Percentiles rank a stretch among this genome's conserved stretches.
These are phyloP conservation scores for Eupithecia insigniata DNA, from an alignment of 2,888 invertebrate genomes.

Conservation along the genomic window DNA sequence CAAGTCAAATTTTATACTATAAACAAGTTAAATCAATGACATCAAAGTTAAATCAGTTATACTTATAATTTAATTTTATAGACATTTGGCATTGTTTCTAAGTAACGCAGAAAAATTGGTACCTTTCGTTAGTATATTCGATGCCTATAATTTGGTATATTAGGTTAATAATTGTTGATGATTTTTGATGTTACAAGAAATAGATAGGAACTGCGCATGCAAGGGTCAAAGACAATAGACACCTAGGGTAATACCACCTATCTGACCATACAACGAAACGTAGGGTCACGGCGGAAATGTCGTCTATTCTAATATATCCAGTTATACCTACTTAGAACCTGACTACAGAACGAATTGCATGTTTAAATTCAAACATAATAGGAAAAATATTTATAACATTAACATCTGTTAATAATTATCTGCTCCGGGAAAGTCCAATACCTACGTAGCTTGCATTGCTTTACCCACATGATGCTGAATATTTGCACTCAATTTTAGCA, in stretches of 20 bases:
- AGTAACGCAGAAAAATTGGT: not conserved
- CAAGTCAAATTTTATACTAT: too few relatives aligned
- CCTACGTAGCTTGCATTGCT: not conserved
- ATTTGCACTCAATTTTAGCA: not conserved
- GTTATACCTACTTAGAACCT: not conserved
- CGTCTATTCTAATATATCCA: too few relatives aligned
- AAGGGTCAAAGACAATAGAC: not conserved
- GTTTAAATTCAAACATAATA: not conserved
- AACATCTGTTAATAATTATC: not conserved
- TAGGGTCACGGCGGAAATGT: not conserved
- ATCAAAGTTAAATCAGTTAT: too few relatives aligned
- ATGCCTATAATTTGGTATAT: not conserved
- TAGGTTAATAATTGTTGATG: not conserved
- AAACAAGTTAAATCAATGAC: too few relatives aligned
- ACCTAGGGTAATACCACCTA: not conserved
- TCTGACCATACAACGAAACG: not conserved
- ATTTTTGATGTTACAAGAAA: not conserved
- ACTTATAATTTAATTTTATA: too few relatives aligned
- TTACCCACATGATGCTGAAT: not conserved
- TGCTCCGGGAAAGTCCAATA: not conserved
- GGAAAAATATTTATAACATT: not conserved
- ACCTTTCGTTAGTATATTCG: not conserved
- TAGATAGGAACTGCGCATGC: not conserved
- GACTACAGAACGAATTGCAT: not conserved
- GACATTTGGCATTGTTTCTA: not conserved